Percentiles rank a stretch among this genome's conserved stretches.
Conservation (phyloP, 2,797 vertebrate species). For the Lepus oiostolus region DNA sequence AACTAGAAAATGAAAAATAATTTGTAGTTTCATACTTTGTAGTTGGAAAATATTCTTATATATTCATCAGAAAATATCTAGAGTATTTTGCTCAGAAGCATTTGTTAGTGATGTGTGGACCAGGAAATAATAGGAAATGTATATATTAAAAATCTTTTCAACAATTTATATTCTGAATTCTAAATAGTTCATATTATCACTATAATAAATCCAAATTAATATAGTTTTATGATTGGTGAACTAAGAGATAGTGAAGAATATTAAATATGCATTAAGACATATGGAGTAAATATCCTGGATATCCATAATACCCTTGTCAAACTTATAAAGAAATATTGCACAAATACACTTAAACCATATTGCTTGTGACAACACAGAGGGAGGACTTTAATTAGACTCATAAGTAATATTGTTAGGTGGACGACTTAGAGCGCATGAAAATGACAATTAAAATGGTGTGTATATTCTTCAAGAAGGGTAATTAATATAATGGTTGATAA, state of each 20-base stretch:
- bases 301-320: neutral
- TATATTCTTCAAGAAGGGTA: neutral
- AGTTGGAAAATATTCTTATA: slow-evolving; percentile 10
- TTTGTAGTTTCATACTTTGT: neutral
- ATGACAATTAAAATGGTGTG: neutral
- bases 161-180: slow-evolving; percentile 1
- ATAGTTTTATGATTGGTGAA: neutral
- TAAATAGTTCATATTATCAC: slow-evolving; percentile 13
- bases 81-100: neutral
- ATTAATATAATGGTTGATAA: neutral
- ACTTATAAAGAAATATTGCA: neutral
- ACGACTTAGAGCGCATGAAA: neutral
- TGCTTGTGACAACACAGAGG: neutral
- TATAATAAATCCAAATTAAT: neutral
- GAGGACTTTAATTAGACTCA: neutral
- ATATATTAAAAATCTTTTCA: slow-evolving; percentile 20
- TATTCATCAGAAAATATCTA: neutral
- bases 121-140: neutral
- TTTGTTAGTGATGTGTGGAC: neutral
- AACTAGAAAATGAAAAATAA: slow-evolving; percentile 43
- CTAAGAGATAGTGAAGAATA: neutral
- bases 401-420: neutral
- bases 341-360: neutral
- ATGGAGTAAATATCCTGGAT: neutral
- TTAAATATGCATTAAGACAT: neutral